Conservation (phyloP, 2,113 vertebrate genomes). For the Synodontis membranacea region DNA sequence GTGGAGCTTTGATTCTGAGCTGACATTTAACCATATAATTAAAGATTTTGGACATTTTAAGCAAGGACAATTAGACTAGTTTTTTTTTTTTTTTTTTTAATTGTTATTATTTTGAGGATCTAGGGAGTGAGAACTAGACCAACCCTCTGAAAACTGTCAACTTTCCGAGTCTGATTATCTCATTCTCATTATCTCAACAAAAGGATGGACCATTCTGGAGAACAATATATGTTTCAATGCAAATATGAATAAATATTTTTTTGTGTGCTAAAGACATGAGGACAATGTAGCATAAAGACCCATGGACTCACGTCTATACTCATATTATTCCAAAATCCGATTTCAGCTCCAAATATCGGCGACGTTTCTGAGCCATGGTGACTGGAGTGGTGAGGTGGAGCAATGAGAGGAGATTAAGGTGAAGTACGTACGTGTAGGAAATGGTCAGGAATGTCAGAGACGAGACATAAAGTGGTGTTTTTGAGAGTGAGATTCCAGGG, state of each 20-base stretch:
- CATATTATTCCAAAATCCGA: slow-evolving; percentile 1
- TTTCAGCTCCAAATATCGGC: background rate
- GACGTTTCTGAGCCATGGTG: background rate
- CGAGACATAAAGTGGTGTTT: too few species aligned
- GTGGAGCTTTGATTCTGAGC: slow-evolving; percentile 1
- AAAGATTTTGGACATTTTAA: slow-evolving; percentile 11
- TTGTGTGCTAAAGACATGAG: background rate
- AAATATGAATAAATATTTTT: background rate
- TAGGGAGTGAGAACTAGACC: background rate
- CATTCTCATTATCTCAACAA: background rate
- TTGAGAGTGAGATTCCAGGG: too few species aligned
- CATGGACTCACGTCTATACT: background rate
- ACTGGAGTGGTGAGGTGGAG: background rate
- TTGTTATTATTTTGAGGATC: background rate
- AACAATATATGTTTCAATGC: background rate
- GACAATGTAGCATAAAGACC: background rate
- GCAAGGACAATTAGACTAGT: background rate
- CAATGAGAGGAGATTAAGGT: slow-evolving; percentile 1
- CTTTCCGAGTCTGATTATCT: background rate
- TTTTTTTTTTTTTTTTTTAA: background rate
- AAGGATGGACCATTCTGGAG: background rate
- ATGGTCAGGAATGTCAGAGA: slow-evolving; percentile 16
- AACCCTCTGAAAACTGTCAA: background rate
- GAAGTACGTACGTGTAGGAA: slow-evolving; percentile 1
- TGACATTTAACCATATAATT: slow-evolving; percentile 18